Base-by-base conservation (phyloP, 2,888 invertebrate genomes). In the Ernsta delagoae region DNA sequence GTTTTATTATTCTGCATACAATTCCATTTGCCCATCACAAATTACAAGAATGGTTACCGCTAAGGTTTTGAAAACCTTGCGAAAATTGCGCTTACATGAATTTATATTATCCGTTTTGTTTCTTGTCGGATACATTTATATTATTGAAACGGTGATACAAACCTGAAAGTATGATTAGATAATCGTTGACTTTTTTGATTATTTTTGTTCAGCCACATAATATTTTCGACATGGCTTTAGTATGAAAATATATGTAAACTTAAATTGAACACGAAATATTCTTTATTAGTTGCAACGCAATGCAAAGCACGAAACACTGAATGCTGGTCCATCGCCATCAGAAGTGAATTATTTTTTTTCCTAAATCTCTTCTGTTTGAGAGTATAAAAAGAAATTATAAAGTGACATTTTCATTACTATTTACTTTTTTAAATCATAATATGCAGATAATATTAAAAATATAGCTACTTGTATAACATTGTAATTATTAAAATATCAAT, bases 1-100 rank as follows among this genome's bases (percentile, higher is more conserved):
- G 85, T 90, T 90, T 89, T 89, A 89, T 91, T 90, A 90, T 90
- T 90, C 89, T 87, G 86, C 89, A 91, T 89, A 88, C 89, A 91
- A 90, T 90, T 87, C 87, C 87, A 88, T 91, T 90, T 90, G 88
- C 87, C 87, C 88, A 89, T 90, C 85, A 86, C 88, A 89, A 90
- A 90, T 92, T 90, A 90, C 89, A 86, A 85, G 80, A 85, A 85
- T 82, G 83, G 86, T 82, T 83, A 85, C 82, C 83, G 86, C 82
- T 84, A 85, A 85, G 87, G 87, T 86, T 90, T 89, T 83, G 88
- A 86, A 84, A 87, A 88, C 86, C 84, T 84, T 83, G 86, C 86
- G 84, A 87, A 88, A 90, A 88, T 87, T 87, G 84, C 79, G 83
- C 81, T 84, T 79, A 77, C 77, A 78, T 75, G 75, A 83, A 87